phyloP scores from a whole-genome alignment of 2,797 vertebrate genomes.

The Onychomys torridus region DNA sequence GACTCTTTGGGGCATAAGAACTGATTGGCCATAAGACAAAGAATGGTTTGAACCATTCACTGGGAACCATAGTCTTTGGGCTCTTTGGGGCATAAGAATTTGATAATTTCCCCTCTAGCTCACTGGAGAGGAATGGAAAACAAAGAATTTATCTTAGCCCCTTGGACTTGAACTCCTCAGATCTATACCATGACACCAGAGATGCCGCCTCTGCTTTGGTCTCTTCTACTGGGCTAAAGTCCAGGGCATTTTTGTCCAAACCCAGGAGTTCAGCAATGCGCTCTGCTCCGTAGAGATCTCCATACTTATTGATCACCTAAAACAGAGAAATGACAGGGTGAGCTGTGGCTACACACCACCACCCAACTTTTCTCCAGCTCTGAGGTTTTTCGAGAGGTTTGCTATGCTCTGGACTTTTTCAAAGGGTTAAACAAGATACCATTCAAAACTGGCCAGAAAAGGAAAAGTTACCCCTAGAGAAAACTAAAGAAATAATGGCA shows the following conservation, averaged over 20 bases:
- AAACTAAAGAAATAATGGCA: slow-evolving; percentile 73
- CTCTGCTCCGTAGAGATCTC: slow-evolving; percentile 97
- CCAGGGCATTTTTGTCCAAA: slow-evolving; percentile 97
- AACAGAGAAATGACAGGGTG: slow-evolving; percentile 58
- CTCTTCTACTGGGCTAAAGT: slow-evolving; percentile 98
- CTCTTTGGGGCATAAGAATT: neutral
- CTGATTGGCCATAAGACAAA: neutral
- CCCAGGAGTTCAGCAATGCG: slow-evolving; percentile 98
- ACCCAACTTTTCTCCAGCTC: slow-evolving; percentile 24
- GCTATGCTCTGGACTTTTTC: neutral
- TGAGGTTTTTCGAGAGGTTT: slow-evolving; percentile 20
- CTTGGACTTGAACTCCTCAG: slow-evolving; percentile 6
- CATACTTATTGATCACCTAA: slow-evolving; percentile 99
- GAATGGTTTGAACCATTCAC: slow-evolving; percentile 11
- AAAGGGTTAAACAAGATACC: slow-evolving; percentile 64
- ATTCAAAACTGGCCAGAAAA: slow-evolving; percentile 65
- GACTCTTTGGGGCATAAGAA: neutral
- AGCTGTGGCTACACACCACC: neutral
- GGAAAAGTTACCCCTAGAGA: slow-evolving; percentile 41
- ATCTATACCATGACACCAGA: slow-evolving; percentile 93
- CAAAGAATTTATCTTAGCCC: neutral
- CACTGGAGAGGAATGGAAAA: neutral
- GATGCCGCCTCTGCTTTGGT: slow-evolving; percentile 94
- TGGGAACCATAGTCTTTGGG: slow-evolving; percentile 50
- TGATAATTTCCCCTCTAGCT: neutral